Conservation (phyloP, 2,113 vertebrate species). For the Eulemur macaco region DNA sequence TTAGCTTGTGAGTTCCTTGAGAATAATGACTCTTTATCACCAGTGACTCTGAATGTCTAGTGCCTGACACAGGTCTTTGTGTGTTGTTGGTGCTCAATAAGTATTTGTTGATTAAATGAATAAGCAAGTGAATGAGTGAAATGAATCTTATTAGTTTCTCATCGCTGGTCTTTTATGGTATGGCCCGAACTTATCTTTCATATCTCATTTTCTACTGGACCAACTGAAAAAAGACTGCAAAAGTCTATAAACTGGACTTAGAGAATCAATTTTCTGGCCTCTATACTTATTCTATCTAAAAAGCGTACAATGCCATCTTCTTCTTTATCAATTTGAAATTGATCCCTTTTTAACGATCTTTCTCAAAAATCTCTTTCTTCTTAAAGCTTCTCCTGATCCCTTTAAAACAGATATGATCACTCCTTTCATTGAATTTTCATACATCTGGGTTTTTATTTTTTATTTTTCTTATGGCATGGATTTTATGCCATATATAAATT, state of each 20-base stretch:
- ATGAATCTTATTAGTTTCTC: not conserved
- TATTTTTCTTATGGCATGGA: not conserved
- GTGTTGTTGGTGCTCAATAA: not conserved
- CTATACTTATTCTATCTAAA: not conserved
- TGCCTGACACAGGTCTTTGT: not conserved
- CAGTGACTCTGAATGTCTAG: not conserved
- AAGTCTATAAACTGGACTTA: no score
- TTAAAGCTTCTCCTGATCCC: not conserved
- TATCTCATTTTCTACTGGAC: not conserved
- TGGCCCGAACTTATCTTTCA: not conserved
- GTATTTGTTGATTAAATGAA: slow-evolving; percentile 17
- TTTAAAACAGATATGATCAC: slow-evolving; percentile 36
- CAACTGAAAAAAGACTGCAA: not conserved
- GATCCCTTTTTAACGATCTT: not conserved
- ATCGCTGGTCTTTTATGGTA: not conserved
- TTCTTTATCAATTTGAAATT: not conserved
- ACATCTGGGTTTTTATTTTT: slow-evolving; percentile 13
- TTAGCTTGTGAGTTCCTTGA: not conserved
- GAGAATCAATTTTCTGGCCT: not conserved
- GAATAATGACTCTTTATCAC: not conserved
- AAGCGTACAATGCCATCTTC: not conserved
- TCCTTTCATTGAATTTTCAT: not conserved
- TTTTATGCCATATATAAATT: not conserved
- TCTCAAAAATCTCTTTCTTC: slow-evolving; percentile 1
- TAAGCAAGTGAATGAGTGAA: not conserved